A percentile compares a stretch with the other conserved stretches of the same genome.
phyloP scores from a whole-genome alignment of 2,113 vertebrate genomes.

The Cyrtonyx montezumae region DNA sequence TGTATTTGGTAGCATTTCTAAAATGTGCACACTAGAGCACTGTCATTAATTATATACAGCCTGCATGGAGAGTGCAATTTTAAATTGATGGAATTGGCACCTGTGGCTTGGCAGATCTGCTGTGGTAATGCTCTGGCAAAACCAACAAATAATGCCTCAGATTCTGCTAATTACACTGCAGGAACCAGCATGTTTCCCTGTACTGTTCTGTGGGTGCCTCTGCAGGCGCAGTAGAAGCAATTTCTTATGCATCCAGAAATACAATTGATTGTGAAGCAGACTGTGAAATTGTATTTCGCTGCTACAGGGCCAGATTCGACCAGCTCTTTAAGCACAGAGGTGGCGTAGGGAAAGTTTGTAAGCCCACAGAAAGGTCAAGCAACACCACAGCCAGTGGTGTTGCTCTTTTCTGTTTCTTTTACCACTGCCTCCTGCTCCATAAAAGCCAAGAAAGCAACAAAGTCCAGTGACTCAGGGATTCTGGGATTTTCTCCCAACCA shows the following conservation, averaged over 20 bases:
- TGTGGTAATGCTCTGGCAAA: background rate
- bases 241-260: conserved; percentile 2
- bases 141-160: background rate
- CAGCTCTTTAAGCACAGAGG: background rate
- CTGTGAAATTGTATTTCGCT: conserved; percentile 24
- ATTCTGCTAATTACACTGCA: background rate
- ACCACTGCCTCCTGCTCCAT: background rate
- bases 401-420: background rate
- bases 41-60: conserved; percentile 8
- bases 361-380: background rate
- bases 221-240: background rate
- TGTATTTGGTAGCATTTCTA: background rate
- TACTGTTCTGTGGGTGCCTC: background rate
- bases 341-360: background rate
- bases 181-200: background rate
- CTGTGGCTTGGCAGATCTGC: background rate
- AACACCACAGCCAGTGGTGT: background rate
- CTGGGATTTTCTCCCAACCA: background rate
- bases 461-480: background rate
- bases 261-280: background rate
- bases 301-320: background rate
- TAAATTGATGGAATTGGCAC: background rate
- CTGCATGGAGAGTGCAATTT: background rate
- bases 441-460: background rate
- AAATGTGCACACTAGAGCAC: background rate